Evolutionary conservation across 2,888 invertebrate genomes (phyloP).

Genomic region (Phyto melanocephala): DNA sequence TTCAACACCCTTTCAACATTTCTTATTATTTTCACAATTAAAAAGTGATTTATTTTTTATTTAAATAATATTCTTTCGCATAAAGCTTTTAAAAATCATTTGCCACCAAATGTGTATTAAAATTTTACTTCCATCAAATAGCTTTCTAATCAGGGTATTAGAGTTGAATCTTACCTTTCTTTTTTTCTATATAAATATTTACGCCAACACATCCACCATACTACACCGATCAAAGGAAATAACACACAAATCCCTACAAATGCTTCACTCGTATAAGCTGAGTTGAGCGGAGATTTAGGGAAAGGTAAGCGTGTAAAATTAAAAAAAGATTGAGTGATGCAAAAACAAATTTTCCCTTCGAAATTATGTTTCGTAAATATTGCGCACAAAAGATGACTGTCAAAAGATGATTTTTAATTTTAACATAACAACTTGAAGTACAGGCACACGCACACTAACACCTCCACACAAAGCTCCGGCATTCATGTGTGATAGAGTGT

Average conservation of each 20-base stretch:
- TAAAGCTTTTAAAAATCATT: too few species aligned
- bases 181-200: not conserved
- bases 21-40: too few species aligned
- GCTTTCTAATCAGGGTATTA: not conserved
- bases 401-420: constrained; percentile 56
- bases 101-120: too few species aligned
- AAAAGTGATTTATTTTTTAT: not conserved
- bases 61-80: not conserved
- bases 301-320: not conserved
- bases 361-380: not conserved
- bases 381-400: constrained; percentile 31
- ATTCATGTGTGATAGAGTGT: too few species aligned
- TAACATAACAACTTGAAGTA: constrained; percentile 24
- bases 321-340: not conserved
- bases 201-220: not conserved
- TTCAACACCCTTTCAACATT: too few species aligned
- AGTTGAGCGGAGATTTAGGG: not conserved
- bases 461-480: not conserved
- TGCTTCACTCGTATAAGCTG: not conserved
- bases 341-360: constrained; percentile 1
- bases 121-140: not conserved
- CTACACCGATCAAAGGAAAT: not conserved
- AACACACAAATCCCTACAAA: not conserved
- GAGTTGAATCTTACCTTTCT: not conserved
- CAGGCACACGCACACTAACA: not conserved